A percentile compares a stretch with the other conserved stretches of the same genome.
These are phyloP conservation scores for Aradophagus sp. DNA, from an alignment of 1,140 invertebrate genomes.

Conservation along the genomic window DNA sequence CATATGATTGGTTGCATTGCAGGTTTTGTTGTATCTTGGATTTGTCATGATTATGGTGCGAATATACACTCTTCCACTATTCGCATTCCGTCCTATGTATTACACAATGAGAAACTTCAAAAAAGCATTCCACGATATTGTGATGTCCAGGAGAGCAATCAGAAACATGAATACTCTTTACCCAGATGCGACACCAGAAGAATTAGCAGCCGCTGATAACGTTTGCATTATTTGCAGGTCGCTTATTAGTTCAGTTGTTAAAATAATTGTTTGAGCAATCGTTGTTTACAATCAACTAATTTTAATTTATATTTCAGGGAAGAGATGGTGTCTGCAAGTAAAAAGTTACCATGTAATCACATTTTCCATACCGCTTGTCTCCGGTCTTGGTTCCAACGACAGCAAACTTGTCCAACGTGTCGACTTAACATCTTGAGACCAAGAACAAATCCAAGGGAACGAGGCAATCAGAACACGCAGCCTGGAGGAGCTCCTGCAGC, in stretches of 20 bases:
- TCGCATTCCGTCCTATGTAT: constrained; percentile 99
- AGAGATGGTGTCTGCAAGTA: constrained; percentile 84
- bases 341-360: constrained; percentile 99
- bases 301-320: constrained; percentile 65
- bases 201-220: constrained; percentile 95
- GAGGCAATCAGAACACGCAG: constrained; percentile 35
- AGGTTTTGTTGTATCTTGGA: constrained; percentile 92
- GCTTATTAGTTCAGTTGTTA: too few species aligned
- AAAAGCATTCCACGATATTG: constrained; percentile 98
- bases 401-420: constrained; percentile 99
- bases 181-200: constrained; percentile 95
- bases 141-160: constrained; percentile 96
- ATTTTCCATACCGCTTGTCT: constrained; percentile 99
- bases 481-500: constrained; percentile 68
- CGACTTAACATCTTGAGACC: constrained; percentile 91
- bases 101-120: constrained; percentile 98
- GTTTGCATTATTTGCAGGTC: constrained; percentile 99
- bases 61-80: constrained; percentile 97
- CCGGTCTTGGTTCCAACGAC: constrained; percentile 99
- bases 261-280: too few species aligned
- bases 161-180: constrained; percentile 99
- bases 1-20: too few species aligned
- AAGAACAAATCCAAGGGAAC: constrained; percentile 56
- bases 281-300: too few species aligned
- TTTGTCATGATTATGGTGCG: constrained; percentile 98